Base-by-base conservation (phyloP, 1,140 invertebrate species). In the Bombus confusus region DNA sequence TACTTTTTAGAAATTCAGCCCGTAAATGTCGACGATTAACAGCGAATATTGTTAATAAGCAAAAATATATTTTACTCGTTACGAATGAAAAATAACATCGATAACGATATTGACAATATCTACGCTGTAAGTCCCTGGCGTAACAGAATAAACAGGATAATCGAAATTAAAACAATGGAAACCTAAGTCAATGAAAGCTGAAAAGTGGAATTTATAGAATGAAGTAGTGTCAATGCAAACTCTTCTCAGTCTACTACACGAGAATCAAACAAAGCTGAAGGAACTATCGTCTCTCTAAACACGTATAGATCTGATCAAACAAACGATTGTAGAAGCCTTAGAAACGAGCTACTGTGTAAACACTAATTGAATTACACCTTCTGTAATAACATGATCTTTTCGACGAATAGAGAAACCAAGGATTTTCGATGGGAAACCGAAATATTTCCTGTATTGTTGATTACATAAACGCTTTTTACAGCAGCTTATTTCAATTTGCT, bases 1-100 rank as follows among this genome's bases (percentile, higher is more conserved):
- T 78, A 80, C 18, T 62, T 71, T 89, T 85, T n/a, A 76, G 71
- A 37, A 89, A 90, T 80, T 37, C 52, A 43, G 3, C 39, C 13
- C 12, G 22, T 52, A 34, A 28, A 71, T 59, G 12, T 34, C n/a
- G 13, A 25, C 3, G 28, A 31, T 15, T 28, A 15, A 5, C 10
- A 13, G 18, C 28, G 47, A 52, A 52, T 52, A 52, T 22, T 52
- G 8, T 57, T 43, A 43, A 28, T 13, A 47, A 52, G 31, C 1
- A 34, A 34, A 68, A n/a, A 34, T 34, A 8, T 25, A 22, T 34
- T 68, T 68, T n/a, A 4, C 3, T n/a, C 28, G 39, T 28, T 15
- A n/a, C 8, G 10, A 31, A n/a, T n/a, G 13, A 73, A 52, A 47
- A 31, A 31, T 22, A 25, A 37, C 4, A 13, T 39, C 6, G 25